Evolutionary conservation across 1,140 invertebrate species (phyloP).

Genomic region (Psilanteris sp.): DNA sequence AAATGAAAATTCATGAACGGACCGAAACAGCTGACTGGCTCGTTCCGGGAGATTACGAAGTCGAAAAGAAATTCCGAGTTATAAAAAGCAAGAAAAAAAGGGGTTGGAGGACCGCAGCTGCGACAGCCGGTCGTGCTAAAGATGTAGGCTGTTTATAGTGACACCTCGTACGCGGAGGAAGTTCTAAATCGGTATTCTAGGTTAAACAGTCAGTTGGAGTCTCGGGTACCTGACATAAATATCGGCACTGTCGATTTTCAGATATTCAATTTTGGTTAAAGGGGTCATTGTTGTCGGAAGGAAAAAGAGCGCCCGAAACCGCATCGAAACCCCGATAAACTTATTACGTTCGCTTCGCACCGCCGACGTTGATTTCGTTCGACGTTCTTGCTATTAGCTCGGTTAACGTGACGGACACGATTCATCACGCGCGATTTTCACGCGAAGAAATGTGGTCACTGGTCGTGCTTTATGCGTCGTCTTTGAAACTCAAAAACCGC

Average conservation of each 20-base stretch:
- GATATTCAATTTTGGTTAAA: slow-evolving; percentile 25
- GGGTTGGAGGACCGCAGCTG: slow-evolving; percentile 27
- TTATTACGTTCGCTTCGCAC: too few species aligned
- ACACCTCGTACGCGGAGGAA: slow-evolving; percentile 33
- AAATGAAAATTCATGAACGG: slow-evolving; percentile 1
- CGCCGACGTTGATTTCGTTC: too few species aligned
- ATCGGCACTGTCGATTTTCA: slow-evolving; percentile 22
- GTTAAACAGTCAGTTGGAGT: slow-evolving; percentile 56
- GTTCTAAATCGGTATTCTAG: slow-evolving; percentile 68
- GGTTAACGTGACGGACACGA: too few species aligned
- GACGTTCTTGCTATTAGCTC: too few species aligned
- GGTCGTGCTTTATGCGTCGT: too few species aligned
- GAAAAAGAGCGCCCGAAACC: slow-evolving; percentile 13
- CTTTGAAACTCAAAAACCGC: too few species aligned
- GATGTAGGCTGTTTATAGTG: slow-evolving; percentile 41
- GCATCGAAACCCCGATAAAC: neutral
- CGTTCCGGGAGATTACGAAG: neutral
- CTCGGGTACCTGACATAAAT: slow-evolving; percentile 11
- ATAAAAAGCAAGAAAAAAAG: slow-evolving; percentile 61
- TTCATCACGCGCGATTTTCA: too few species aligned
- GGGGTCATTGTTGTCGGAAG: slow-evolving; percentile 6
- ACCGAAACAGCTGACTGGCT: neutral
- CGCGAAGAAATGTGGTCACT: too few species aligned
- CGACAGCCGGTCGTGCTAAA: slow-evolving; percentile 44
- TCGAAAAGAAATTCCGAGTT: slow-evolving; percentile 24